Percentiles rank a stretch among this genome's conserved stretches.
These are phyloP conservation scores for Phorcus lineatus DNA, from an alignment of 2,888 invertebrate genomes.

Conservation along the genomic window DNA sequence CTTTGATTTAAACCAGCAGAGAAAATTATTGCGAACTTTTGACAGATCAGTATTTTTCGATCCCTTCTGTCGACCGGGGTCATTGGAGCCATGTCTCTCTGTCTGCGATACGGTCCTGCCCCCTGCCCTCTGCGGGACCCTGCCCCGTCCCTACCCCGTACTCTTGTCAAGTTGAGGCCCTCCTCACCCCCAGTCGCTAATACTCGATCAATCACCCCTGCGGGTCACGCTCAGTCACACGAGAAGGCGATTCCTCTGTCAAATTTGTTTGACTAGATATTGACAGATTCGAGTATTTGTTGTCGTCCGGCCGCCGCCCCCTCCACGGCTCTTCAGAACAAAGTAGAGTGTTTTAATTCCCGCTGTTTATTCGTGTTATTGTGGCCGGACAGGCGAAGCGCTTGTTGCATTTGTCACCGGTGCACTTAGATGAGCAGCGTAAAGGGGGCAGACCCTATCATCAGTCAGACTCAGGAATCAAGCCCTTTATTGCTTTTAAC, in stretches of 20 bases:
- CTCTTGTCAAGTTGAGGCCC: not conserved
- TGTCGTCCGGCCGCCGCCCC: not conserved
- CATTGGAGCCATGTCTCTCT: not conserved
- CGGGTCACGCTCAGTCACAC: not conserved
- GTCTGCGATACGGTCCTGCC: not conserved
- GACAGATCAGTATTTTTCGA: not conserved
- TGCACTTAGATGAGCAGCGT: conserved; percentile 12
- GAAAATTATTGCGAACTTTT: conserved; percentile 7
- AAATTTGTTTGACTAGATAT: conserved; percentile 21
- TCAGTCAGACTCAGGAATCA: conserved; percentile 4
- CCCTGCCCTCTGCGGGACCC: not conserved
- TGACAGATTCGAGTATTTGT: conserved; percentile 10
- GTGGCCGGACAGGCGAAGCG: conserved; percentile 8
- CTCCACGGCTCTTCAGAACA: not conserved
- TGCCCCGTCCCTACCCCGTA: not conserved
- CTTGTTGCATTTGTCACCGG: conserved; percentile 15
- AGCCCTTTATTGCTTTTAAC: conserved; percentile 20
- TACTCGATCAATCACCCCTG: conserved; percentile 2
- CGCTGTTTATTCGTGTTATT: conserved; percentile 4
- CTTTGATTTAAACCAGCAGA: conserved; percentile 12
- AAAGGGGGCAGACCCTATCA: not conserved
- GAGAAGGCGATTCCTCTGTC: conserved; percentile 1
- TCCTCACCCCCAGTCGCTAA: conserved; percentile 5
- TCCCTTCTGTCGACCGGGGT: not conserved
- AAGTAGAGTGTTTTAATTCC: not conserved